phyloP scores from a whole-genome alignment of 2,888 invertebrate genomes.

The Epiblema foenella region DNA sequence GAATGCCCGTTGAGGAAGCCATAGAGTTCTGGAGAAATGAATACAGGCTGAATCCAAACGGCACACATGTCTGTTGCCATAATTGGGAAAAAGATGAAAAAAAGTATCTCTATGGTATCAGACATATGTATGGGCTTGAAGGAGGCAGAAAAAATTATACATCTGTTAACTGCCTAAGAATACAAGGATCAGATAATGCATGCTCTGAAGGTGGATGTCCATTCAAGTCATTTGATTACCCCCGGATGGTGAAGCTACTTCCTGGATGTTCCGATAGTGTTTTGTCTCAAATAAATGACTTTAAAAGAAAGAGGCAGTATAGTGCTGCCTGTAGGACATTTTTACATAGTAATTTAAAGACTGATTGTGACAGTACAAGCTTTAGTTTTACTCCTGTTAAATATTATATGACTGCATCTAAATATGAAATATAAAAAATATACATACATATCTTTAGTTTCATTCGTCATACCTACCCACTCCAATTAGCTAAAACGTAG shows the following conservation, averaged over 20 bases:
- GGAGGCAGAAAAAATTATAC: conserved; percentile 86
- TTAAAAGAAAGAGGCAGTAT: conserved; percentile 60
- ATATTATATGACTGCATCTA: conserved; percentile 61
- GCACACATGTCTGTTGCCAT: conserved; percentile 83
- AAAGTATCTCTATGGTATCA: conserved; percentile 87
- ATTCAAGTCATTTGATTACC: conserved; percentile 84
- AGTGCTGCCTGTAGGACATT: conserved; percentile 66
- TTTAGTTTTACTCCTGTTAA: conserved; percentile 76
- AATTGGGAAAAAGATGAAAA: conserved; percentile 87
- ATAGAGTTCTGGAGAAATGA: conserved; percentile 87
- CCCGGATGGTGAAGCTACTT: conserved; percentile 69
- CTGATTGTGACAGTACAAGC: conserved; percentile 61
- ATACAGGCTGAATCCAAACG: conserved; percentile 82
- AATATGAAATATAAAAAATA: conserved; percentile 39
- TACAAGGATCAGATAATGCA: conserved; percentile 83
- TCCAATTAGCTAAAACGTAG: background rate
- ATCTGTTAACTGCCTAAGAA: conserved; percentile 84
- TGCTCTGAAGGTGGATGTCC: conserved; percentile 87
- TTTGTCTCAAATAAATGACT: conserved; percentile 64
- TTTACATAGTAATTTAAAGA: conserved; percentile 52
- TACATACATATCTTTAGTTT: background rate
- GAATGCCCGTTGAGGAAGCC: conserved; percentile 87
- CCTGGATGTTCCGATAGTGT: conserved; percentile 53
- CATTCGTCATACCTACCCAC: background rate
- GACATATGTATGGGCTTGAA: conserved; percentile 90